Base-by-base conservation (phyloP, 2,113 vertebrate genomes). In the Tauraco erythrolophus region DNA sequence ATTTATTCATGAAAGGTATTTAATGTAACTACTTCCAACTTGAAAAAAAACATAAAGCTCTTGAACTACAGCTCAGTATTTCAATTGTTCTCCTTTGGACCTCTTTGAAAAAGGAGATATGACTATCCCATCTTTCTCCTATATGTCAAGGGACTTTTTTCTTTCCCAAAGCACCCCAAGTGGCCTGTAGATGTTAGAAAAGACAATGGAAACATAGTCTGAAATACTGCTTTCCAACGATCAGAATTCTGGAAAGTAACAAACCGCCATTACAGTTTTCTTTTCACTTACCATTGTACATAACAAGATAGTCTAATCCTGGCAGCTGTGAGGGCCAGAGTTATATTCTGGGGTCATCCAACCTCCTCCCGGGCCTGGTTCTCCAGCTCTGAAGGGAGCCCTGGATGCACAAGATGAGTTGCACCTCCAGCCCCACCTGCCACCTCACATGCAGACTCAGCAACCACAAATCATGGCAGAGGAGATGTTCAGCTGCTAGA, bases 361-460 rank as follows among this genome's bases (percentile, higher is more conserved):
- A 9, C 43, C 60, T 82, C 60, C 56, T 81, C 37, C 70, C 51
- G 71, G 46, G 31, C 37, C 50, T 1, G 1, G n/a, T 4, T 88
- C 41, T 62, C 51, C 65, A 58, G 43, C 86, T 79, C 61, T 78
- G 27, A 54, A 74, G 54, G 70, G 30, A 86, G 43, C 25, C 31
- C 54, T 35, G 60, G 69, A 51, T 0, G 0, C 41, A 18, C 39
- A 66, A 27, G 60, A 18, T 16, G 39, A 84, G 23, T 1, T 61
- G 48, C 8, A 16, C 39, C 45, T 64, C 57, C 61, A 62, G 66
- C 57, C 71, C 54, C 57, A 88, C 43, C 83, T 92, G 74, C 43
- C 33, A 88, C 76, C 61, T 94, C 74, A 71, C 39, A 0, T 41
- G 72, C 70, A 89, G 82, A 31, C 88, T 93, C 93, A 84, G 91